Base-by-base conservation (phyloP, 2,888 invertebrate genomes). In the Drosophila paracracens region DNA sequence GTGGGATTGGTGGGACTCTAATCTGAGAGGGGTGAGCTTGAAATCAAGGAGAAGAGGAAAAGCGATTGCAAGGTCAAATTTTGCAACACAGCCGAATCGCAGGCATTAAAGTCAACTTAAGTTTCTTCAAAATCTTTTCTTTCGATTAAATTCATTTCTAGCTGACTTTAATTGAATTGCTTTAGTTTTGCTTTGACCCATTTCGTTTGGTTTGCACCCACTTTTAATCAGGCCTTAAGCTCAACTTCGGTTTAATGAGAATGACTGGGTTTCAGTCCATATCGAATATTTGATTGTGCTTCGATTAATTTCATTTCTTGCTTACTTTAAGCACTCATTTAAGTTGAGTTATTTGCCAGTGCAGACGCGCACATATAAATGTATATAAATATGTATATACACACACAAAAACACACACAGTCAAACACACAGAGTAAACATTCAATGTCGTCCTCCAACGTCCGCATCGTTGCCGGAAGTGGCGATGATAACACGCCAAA, bases 401-500 rank as follows among this genome's bases (percentile, higher is more conserved):
- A 36, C 29, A 43, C 29, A 43, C 29, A 61, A 38, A 50, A 21
- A 27, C n/a, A 46, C 18, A 57, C 43, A 50, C 35, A 36, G 18
- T 6, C 36, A 59, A 11, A 40, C n/a, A 38, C 27, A 51, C n/a
- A 51, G 43, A 33, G 60, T 27, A 48, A 46, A 62, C 65, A 63
- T 65, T 81, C 72, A 86, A 74, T 76, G 84, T 76, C 81, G 67
- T 70, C 46, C 67, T 62, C 40, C 63, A 58, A 46, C 60, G 63
- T 69, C 54, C 51, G 31, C 67, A 70, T 65, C 66, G 73, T 68
- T 72, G 61, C 70, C 73, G 78, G 91, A 91, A 88, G 82, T 83
- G 90, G 78, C 84, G 89, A 89, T 91, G 91, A 84, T 84, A 84
- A 83, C 83, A 79, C 82, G 83, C 82, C 84, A 76, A 81, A 88